Base-by-base conservation (phyloP, 1,140 invertebrate genomes). In the Anagrus nilaparvatae region DNA sequence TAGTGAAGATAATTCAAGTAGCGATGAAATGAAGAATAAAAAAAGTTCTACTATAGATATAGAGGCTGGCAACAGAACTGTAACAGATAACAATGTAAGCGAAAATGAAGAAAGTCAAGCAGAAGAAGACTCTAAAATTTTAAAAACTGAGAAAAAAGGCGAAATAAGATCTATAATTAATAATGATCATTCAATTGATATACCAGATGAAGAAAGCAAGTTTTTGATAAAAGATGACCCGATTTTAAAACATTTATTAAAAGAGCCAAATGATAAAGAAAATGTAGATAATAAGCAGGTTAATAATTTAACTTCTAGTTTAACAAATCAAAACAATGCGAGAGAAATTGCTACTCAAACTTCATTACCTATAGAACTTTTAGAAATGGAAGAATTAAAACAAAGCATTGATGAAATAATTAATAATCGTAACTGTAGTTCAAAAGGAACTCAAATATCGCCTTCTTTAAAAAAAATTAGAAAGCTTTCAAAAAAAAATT, bases 261-360 rank as follows among this genome's bases (percentile, higher is more conserved):
- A 65, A 18, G 56, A 70, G 12, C 55, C 56, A 0, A 58, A 23
- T 10, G 55, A 61, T 21, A 46, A 69, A 55, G 34, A 72, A 50
- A 29, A 47, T 25, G 59, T 55, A 30, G 55, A 61, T 13, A 59
- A 50, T 38, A 61, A 59, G 43, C 43, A 40, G 32, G 48, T 38
- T 17, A 59, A 63, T 31, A 55, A 66, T 33, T 40, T 65, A 16
- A 56, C 54, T 2, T 61, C 62, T 21, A 64, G 58, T 41, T 44
- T 64, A 10, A 58, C 45, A 12, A 27, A 6, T 70, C 72, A 32
- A 67, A 72, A 37, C 64, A 72, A 73, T 55, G 75, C 73, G 0
- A 67, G 72, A 44, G 77, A 79, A 56, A 75, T 79, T 23, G 69
- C 72, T 3, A 75, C 70, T 10, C 74, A 75, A 48, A 76, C 72